Percentiles rank a stretch among this genome's conserved stretches.
Evolutionary conservation across 2,113 vertebrate species (phyloP).

Genomic region (Dipodomys spectabilis): DNA sequence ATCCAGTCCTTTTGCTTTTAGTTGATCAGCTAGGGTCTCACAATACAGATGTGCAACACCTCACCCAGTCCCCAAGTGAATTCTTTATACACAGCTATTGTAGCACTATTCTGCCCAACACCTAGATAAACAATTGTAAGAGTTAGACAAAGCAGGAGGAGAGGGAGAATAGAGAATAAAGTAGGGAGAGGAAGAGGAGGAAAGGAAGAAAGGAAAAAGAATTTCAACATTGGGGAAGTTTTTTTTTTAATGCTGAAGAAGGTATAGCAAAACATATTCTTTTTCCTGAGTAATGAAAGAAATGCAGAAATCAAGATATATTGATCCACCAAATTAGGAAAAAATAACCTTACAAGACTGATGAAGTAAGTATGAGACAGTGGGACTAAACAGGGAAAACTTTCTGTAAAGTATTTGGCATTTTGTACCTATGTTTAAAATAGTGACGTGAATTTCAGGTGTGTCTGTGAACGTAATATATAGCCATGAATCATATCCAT

Average conservation of each 20-base stretch:
- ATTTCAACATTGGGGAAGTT: neutral
- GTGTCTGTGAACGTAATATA: neutral
- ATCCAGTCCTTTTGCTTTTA: too few species aligned
- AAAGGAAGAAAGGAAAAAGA: too few species aligned
- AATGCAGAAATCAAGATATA: neutral
- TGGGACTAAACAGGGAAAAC: neutral
- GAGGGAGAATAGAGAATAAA: too few species aligned
- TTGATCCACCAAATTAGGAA: neutral
- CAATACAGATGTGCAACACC: too few species aligned
- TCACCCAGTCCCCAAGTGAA: too few species aligned
- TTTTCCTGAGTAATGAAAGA: neutral
- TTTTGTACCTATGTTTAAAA: neutral
- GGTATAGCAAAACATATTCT: neutral
- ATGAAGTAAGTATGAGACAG: neutral
- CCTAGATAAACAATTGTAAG: too few species aligned
- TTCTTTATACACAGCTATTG: too few species aligned
- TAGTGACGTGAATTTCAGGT: neutral
- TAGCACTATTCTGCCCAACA: too few species aligned
- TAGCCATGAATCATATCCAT: neutral
- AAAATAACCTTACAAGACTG: too few species aligned
- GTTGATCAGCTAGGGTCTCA: too few species aligned
- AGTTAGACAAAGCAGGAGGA: too few species aligned
- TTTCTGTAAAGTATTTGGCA: neutral
- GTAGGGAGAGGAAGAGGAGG: too few species aligned
- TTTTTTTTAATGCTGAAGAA: conserved; percentile 28